phyloP scores from a whole-genome alignment of 2,797 vertebrate species.

The Urocyon cinereoargenteus region DNA sequence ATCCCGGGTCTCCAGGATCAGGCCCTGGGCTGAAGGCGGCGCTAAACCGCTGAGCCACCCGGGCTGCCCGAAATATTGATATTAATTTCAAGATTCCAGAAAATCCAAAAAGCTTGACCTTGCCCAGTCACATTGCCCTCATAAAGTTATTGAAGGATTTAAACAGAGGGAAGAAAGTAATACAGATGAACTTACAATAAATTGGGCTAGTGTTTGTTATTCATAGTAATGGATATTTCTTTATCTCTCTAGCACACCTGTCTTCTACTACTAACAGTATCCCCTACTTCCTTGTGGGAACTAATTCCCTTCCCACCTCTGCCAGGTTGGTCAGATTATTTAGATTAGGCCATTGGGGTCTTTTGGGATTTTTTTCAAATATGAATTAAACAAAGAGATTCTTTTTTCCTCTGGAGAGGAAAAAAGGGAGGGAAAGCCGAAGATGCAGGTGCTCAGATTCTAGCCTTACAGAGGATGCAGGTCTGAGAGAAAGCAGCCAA shows the following conservation, averaged over 20 bases:
- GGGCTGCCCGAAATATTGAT: conserved; percentile 20
- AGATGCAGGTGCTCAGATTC: neutral
- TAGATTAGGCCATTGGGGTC: neutral
- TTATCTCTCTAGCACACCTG: neutral
- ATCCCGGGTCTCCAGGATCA: no score
- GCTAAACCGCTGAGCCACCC: no score
- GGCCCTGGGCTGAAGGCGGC: no score
- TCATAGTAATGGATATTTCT: neutral
- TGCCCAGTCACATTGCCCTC: neutral
- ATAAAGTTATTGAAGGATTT: neutral
- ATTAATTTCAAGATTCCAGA: neutral
- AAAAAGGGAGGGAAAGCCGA: neutral
- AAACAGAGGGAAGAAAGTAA: neutral
- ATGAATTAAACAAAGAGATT: neutral
- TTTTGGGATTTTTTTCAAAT: neutral
- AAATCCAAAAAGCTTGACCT: neutral
- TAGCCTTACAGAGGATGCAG: neutral
- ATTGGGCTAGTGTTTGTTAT: neutral
- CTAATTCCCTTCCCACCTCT: neutral
- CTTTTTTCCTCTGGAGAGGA: neutral
- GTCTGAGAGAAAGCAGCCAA: neutral
- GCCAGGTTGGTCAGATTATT: neutral
- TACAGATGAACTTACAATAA: neutral
- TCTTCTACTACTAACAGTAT: neutral
- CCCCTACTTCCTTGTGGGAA: neutral